A percentile compares a stretch with the other conserved stretches of the same genome.
Evolutionary conservation across 2,888 invertebrate species (phyloP).

Genomic region (Autographa pulchrina): DNA sequence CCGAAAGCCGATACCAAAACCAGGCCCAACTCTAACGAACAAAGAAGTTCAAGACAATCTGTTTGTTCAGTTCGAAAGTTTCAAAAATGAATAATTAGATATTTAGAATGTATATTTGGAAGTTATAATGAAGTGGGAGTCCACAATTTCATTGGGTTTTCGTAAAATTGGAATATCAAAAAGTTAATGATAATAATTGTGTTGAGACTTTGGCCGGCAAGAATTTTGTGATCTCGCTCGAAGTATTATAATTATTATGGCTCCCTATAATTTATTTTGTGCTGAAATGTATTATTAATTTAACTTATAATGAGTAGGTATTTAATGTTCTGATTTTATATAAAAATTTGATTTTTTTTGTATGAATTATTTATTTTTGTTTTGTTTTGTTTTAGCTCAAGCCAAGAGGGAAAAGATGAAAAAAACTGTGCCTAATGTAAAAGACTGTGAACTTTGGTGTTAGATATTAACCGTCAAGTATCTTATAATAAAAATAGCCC

Average conservation of each 20-base stretch:
- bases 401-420: no score
- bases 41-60: constrained; percentile 48
- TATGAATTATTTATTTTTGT: not conserved
- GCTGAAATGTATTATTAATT: not conserved
- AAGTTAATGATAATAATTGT: constrained; percentile 36
- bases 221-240: constrained; percentile 7
- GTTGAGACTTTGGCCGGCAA: constrained; percentile 13
- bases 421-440: no score
- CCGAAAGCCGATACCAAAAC: constrained; percentile 31
- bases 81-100: constrained; percentile 52
- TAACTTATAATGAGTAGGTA: not conserved
- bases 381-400: no score
- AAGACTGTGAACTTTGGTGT: no score
- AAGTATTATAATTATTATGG: constrained; percentile 4
- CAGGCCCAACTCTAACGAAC: constrained; percentile 18
- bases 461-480: no score
- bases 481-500: not conserved
- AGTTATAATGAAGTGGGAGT: constrained; percentile 38
- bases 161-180: constrained; percentile 38
- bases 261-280: not conserved
- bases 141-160: constrained; percentile 19
- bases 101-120: constrained; percentile 46
- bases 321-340: no score
- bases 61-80: constrained; percentile 46
- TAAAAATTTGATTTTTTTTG: no score